Evolutionary conservation across 2,888 invertebrate genomes (phyloP), one percentile per base, ranked within the genome.

Genomic region (Drosophila anomalata): DNA sequence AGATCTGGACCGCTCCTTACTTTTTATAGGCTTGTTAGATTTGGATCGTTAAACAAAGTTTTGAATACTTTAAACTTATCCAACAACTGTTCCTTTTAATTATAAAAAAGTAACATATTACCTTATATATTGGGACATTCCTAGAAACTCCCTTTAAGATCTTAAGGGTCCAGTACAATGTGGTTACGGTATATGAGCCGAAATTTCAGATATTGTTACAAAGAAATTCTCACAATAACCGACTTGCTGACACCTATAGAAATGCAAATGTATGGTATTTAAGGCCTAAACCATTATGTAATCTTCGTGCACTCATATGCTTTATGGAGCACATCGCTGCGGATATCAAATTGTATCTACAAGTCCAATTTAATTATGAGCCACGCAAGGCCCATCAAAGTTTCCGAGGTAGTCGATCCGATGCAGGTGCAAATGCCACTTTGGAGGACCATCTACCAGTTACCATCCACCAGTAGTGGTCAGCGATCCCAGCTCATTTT

Each of bases 361-460:
- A 83, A 83, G 75, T 76, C 83, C 80, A 83, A 78, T 79, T 83
- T 88, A 88, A 84, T 84, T 88, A 84, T 79, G 88, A 78, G 79
- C 78, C 70, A 61, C 60, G 82, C 79, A 68, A 65, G 73, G 76
- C 76, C 79, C 88, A 79, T 88, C 87, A 88, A 88, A 75, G 73
- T 88, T 70, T 75, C 69, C 51, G 75, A 71, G 58, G 62, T 57
- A 51, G 58, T 22, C 55, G 53, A 59, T 36, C 56, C 60, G 76
- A 58, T 78, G 75, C 86, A 86, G 87, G 86, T 87, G 89, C 87
- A 87, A 86, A 86, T 83, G 77, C 73, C 41, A 42, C 41, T 42
- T 42, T 42, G 41, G 41, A 75, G 71, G 78, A 79, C 78, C 58
- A 36, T 46, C 33, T 57, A 55, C 56, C 11, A 22, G 6, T 12